Evolutionary conservation across 2,113 vertebrate species (phyloP), one percentile per base, ranked within the genome.

Genomic region (Dasyornis broadbenti): DNA sequence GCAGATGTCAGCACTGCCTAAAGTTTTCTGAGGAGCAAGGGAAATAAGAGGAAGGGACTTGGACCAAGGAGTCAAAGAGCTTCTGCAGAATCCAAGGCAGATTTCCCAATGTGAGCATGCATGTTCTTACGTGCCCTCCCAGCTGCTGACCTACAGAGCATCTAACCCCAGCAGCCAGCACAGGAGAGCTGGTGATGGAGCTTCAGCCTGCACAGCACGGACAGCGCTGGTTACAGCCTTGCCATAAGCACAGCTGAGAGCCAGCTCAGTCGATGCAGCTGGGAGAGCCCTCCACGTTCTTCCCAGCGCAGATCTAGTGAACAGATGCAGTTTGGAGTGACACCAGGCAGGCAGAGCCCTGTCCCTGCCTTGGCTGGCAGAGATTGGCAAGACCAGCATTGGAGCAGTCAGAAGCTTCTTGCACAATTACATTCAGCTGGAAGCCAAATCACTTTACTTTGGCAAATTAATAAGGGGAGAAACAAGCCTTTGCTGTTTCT

Each of bases 331-430:
- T 8, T 23, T 1, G 7, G 56, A 57, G 8, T 68, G 70, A 28
- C 31, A 8, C 19, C 0, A 1, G 49, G 28, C 20, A 40, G 63
- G 56, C 61, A 71, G 70, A 59, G 60, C 76, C 9, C 10, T 26
- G 59, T n/a, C 63, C 82, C 47, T 22, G 45, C 52, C 42, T 60
- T 0, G 5, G 42, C 66, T 42, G 12, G 13, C 50, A 52, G 47
- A n/a, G 42, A 37, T 15, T 1, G 0, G 19, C 80, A 30, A 10
- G 26, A 24, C 7, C 66, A 17, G 50, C 0, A 0, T 1, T n/a
- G 24, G 69, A 57, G 53, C 15, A 31, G 6, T n/a, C 45, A 39
- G 40, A 42, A 52, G 21, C 37, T 16, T 27, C 33, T 63, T 52
- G 24, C 73, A 31, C 37, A 21, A 9, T 21, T 44, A 11, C 10